Evolutionary conservation across 2,797 vertebrate genomes (phyloP), one percentile per base, ranked within the genome.

Genomic region (Malurus splendens): DNA sequence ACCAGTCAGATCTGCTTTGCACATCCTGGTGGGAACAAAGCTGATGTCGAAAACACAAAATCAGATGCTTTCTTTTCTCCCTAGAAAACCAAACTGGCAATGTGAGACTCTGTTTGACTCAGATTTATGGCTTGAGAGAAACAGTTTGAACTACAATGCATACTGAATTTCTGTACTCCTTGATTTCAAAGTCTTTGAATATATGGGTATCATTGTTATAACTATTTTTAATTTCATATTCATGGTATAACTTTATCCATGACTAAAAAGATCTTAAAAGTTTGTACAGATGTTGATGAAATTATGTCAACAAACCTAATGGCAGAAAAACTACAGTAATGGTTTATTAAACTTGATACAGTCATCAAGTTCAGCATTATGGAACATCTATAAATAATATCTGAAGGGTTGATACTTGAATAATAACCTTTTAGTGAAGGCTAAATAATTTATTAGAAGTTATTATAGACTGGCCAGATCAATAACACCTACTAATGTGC

Each of bases 401-500:
- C 66, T 83, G 18, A 90, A 75, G 62, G 87, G 24, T 17, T 81
- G 52, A 68, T 91, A 89, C 27, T 54, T 83, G 19, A 86, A 42
- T 72, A 90, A 66, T 86, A 70, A 70, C 14, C 22, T 75, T 60
- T 82, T 83, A 87, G 47, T 80, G 90, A 93, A 87, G 39, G 14
- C 30, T 65, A 92, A 89, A 90, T 91, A 1, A 79, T 82, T 91
- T 91, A 30, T 66, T 90, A 75, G 27, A 78, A 38, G 38, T 59
- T 75, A 66, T 79, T 92, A 76, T 47, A 54, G 48, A 73, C 60
- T 4, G 27, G 45, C 47, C 39, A 78, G 41, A 90, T 92, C 92
- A 89, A 56, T 83, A 88, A 44, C 83, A 88, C 86, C 52, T 92
- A 83, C 67, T 94, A 90, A 91, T 88, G 32, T 81, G 45, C 80